A percentile compares a stretch with the other conserved stretches of the same genome.
Evolutionary conservation across 1,140 invertebrate genomes (phyloP).

Genomic region (Neodiprion fabricii): DNA sequence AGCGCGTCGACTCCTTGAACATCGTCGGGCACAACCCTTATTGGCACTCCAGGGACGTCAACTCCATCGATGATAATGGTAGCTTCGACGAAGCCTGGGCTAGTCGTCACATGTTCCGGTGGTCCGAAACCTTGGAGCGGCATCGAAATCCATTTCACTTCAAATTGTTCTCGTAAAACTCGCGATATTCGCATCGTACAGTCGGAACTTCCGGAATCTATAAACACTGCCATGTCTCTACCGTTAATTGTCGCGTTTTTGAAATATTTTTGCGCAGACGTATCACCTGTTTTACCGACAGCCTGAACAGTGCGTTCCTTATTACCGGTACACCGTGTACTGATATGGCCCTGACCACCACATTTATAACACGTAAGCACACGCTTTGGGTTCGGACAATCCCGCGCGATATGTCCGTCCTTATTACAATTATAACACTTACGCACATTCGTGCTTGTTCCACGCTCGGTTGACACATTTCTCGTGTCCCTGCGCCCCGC

Average conservation of each 20-base stretch:
- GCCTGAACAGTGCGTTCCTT: conserved; percentile 10
- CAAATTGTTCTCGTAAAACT: conserved; percentile 12
- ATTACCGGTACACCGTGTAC: conserved; percentile 9
- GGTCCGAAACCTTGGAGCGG: background rate
- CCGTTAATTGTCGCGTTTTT: conserved; percentile 1
- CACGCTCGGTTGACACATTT: background rate
- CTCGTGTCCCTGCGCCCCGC: background rate
- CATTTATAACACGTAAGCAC: background rate
- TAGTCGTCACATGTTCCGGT: background rate
- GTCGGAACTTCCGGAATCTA: conserved; percentile 24
- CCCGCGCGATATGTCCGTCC: conserved; percentile 14
- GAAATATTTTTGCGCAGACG: background rate
- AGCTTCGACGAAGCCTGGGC: conserved; percentile 9
- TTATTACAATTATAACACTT: conserved; percentile 23
- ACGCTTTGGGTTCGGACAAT: background rate
- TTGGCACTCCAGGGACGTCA: background rate
- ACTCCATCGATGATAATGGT: conserved; percentile 19
- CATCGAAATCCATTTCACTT: background rate
- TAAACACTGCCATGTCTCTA: background rate
- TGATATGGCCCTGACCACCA: conserved; percentile 15
- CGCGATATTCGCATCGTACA: conserved; percentile 22
- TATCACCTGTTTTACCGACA: background rate
- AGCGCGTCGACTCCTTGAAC: background rate
- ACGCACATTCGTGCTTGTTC: background rate
- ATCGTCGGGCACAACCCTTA: conserved; percentile 27